These are phyloP conservation scores for Drosophila sulfurigaster DNA, from an alignment of 1,140 invertebrate genomes.

Conservation along the genomic window DNA sequence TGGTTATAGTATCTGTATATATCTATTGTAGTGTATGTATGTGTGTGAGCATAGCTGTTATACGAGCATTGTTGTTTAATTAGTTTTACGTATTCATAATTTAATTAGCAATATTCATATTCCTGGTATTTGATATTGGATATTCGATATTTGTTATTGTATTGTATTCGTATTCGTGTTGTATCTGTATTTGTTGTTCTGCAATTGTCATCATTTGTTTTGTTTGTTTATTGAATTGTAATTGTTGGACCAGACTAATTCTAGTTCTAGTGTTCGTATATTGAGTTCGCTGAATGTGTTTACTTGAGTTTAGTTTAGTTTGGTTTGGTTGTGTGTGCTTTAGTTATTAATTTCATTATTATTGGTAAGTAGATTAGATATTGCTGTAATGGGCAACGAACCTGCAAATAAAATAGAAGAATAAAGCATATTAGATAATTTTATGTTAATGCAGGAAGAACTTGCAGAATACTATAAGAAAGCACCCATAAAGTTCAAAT, in stretches of 20 bases:
- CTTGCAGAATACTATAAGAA: too few species aligned
- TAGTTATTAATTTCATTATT: conserved; percentile 54
- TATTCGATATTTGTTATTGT: conserved; percentile 41
- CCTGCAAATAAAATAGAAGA: conserved; percentile 51
- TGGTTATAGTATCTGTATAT: conserved; percentile 46
- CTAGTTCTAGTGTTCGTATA: conserved; percentile 13
- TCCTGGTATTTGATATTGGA: conserved; percentile 66
- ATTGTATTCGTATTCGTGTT: conserved; percentile 35
- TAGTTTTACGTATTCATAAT: conserved; percentile 74
- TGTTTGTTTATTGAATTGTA: conserved; percentile 45
- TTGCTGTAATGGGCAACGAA: conserved; percentile 67
- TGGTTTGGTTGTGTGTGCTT: conserved; percentile 41
- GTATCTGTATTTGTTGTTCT: conserved; percentile 51
- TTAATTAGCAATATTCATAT: conserved; percentile 75
- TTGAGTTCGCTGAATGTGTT: conserved; percentile 23
- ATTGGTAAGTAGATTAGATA: conserved; percentile 56
- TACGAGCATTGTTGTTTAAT: conserved; percentile 71
- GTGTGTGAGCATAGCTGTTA: conserved; percentile 52
- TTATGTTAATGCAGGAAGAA: too few species aligned
- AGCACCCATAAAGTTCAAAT: too few species aligned
- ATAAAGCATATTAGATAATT: neutral
- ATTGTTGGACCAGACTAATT: conserved; percentile 36
- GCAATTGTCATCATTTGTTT: conserved; percentile 46
- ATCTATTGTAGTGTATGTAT: conserved; percentile 28
- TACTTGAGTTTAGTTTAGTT: conserved; percentile 45